Conservation (phyloP, 2,888 invertebrate species). For the Polyommatus icarus region DNA sequence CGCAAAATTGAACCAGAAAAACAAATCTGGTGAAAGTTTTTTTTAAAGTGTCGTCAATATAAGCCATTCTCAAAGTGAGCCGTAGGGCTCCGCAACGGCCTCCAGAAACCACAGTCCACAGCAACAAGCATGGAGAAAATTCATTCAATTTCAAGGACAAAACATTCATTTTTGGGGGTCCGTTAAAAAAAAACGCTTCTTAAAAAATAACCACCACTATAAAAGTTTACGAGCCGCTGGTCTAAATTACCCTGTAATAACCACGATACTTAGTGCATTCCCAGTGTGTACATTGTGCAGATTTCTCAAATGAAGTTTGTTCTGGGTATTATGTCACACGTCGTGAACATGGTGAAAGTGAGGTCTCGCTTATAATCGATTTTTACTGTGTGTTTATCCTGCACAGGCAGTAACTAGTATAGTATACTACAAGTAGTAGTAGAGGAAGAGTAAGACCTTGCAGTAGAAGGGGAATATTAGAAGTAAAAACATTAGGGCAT, state of each 20-base stretch:
- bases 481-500: neutral
- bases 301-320: constrained; percentile 11
- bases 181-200: too few species aligned
- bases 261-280: neutral
- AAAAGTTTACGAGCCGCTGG: too few species aligned
- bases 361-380: constrained; percentile 12
- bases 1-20: too few species aligned
- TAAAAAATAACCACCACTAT: too few species aligned
- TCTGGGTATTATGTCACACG: constrained; percentile 5
- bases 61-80: too few species aligned
- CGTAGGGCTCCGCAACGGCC: too few species aligned
- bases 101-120: too few species aligned
- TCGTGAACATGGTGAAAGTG: neutral
- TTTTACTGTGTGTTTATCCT: neutral
- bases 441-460: neutral
- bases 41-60: too few species aligned
- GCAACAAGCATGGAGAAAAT: too few species aligned
- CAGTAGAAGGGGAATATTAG: neutral
- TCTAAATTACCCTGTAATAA: neutral
- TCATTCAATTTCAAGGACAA: too few species aligned
- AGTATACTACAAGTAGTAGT: neutral
- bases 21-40: too few species aligned
- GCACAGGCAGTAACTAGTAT: neutral
- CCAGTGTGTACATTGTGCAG: neutral
- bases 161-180: too few species aligned